Evolutionary conservation across 2,888 invertebrate genomes (phyloP).

Genomic region (Eupelmus urozonus): DNA sequence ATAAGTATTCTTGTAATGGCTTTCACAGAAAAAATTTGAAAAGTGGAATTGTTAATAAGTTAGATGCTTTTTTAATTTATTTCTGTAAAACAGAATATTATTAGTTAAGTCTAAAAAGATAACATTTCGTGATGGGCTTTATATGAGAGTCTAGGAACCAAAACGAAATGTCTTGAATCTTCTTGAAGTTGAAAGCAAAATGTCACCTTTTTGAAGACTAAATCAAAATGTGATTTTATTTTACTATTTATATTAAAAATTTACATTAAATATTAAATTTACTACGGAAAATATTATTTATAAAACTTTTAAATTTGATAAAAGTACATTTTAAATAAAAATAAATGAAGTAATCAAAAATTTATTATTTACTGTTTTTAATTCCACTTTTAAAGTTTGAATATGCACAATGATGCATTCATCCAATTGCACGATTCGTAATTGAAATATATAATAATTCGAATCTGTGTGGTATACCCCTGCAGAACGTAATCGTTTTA

Average conservation of each 20-base stretch:
- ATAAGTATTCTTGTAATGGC: constrained; percentile 11
- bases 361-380: too few species aligned
- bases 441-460: constrained; percentile 74
- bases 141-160: too few species aligned
- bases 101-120: too few species aligned
- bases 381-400: constrained; percentile 50
- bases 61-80: neutral
- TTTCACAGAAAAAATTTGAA: constrained; percentile 33
- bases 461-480: constrained; percentile 77
- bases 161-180: too few species aligned
- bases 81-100: neutral
- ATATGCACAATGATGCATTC: constrained; percentile 48
- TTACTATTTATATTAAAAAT: too few species aligned
- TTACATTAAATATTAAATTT: constrained; percentile 20
- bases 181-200: too few species aligned
- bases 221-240: too few species aligned
- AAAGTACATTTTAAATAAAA: neutral
- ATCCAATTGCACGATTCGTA: constrained; percentile 60
- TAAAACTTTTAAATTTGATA: constrained; percentile 10
- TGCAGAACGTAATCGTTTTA: constrained; percentile 78
- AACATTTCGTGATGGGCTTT: too few species aligned
- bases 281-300: constrained; percentile 23
- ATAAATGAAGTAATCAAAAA: too few species aligned
- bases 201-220: too few species aligned
- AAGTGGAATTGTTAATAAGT: constrained; percentile 30